Conservation (phyloP, 2,888 invertebrate genomes). For the Zootermopsis nevadensis region DNA sequence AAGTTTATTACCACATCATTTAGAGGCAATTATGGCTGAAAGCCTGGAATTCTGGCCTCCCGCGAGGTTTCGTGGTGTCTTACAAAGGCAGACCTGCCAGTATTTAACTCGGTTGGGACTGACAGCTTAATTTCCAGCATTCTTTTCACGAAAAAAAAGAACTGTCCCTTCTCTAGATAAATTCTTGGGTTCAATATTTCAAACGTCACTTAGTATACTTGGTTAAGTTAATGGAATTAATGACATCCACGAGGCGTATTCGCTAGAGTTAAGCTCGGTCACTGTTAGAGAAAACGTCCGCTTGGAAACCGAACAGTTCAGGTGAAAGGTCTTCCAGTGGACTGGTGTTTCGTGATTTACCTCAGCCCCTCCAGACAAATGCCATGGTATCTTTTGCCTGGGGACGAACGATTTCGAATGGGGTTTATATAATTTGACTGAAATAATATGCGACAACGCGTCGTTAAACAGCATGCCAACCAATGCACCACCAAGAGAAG, state of each 20-base stretch:
- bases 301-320: too few relatives aligned
- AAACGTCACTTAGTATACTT: neutral
- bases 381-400: too few relatives aligned
- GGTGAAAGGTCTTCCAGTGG: too few relatives aligned
- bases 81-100: neutral
- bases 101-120: neutral
- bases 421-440: too few relatives aligned
- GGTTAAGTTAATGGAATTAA: neutral
- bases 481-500: too few relatives aligned
- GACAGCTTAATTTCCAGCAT: constrained; percentile 13
- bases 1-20: constrained; percentile 48
- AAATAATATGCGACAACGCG: too few relatives aligned
- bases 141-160: neutral
- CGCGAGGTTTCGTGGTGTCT: constrained; percentile 31
- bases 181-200: neutral
- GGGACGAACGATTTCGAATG: too few relatives aligned
- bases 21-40: constrained; percentile 48
- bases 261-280: neutral
- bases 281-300: neutral
- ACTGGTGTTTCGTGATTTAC: too few relatives aligned
- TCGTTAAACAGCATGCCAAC: too few relatives aligned
- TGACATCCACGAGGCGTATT: neutral
- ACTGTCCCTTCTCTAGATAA: neutral
- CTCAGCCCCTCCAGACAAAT: too few relatives aligned
- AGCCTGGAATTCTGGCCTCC: constrained; percentile 45